Evolutionary conservation across 2,888 invertebrate genomes (phyloP).

Genomic region (Charanyca ferruginea): DNA sequence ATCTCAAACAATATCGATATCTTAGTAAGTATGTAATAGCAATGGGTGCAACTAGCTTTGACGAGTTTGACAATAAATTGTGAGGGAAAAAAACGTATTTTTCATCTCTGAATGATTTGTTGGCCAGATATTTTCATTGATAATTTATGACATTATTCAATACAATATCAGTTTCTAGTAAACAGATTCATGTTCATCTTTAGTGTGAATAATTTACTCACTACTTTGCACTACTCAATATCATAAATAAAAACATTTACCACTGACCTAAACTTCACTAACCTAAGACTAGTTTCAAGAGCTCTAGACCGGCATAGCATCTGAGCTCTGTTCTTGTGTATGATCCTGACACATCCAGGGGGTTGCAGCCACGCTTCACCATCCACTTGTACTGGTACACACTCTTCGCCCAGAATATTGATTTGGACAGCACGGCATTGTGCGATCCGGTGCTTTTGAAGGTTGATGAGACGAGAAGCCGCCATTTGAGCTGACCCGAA

Average conservation of each 20-base stretch:
- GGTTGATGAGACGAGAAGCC: conserved; percentile 97
- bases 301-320: conserved; percentile 98
- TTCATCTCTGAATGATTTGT: background rate
- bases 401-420: conserved; percentile 97
- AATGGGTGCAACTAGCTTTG: background rate
- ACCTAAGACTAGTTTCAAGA: conserved; percentile 96
- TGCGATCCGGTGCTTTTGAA: conserved; percentile 99
- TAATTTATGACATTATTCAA: background rate
- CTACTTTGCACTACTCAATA: conserved; percentile 52
- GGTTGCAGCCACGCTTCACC: conserved; percentile 99
- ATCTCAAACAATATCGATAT: background rate
- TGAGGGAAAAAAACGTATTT: background rate
- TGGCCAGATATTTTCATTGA: background rate
- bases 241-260: conserved; percentile 47
- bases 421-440: conserved; percentile 99
- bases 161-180: conserved; percentile 15
- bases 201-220: background rate
- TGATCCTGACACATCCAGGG: conserved; percentile 98
- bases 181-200: conserved; percentile 11
- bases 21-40: background rate
- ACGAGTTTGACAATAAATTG: background rate
- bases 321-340: conserved; percentile 99
- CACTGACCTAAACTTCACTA: conserved; percentile 66
- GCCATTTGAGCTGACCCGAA: conserved; percentile 99
- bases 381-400: conserved; percentile 97